A percentile compares a stretch with the other conserved stretches of the same genome.
phyloP scores from a whole-genome alignment of 2,113 vertebrate genomes.

The Passer montanus region DNA sequence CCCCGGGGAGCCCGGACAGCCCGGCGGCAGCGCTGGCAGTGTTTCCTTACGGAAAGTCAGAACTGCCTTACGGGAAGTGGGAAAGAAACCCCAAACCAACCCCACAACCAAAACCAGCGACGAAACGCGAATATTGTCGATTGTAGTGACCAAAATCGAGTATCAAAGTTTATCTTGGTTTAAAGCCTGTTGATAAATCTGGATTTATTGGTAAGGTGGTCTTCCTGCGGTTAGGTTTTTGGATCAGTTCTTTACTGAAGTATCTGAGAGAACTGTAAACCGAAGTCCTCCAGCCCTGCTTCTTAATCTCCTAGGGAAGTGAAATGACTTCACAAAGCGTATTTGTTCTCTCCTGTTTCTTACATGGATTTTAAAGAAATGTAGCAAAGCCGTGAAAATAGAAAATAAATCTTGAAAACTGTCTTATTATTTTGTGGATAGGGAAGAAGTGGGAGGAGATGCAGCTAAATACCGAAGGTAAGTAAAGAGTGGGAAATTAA shows the following conservation, averaged over 20 bases:
- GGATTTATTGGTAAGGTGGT: not conserved
- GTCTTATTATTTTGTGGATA: not conserved
- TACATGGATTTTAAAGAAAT: rapidly evolving
- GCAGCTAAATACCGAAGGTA: not conserved
- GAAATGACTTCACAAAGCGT: not conserved
- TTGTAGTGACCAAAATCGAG: not conserved
- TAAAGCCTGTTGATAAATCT: not conserved
- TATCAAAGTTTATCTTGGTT: not conserved
- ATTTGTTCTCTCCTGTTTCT: not conserved
- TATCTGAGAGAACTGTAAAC: not conserved
- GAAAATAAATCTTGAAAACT: not conserved
- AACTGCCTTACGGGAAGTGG: not conserved
- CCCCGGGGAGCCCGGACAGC: not conserved
- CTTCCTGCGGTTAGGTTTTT: not conserved
- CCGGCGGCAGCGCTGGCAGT: rapidly evolving
- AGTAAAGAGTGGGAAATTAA: not conserved
- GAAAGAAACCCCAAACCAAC: not conserved
- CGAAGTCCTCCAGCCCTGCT: not conserved
- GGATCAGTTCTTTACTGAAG: not conserved
- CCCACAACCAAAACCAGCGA: not conserved
- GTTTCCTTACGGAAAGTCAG: not conserved
- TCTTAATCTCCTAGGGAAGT: not conserved
- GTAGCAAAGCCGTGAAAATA: not conserved
- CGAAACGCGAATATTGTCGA: rapidly evolving
- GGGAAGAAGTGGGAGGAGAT: not conserved